Base-by-base conservation (phyloP, 2,113 vertebrate genomes). In the Todiramphus saurophagus region DNA sequence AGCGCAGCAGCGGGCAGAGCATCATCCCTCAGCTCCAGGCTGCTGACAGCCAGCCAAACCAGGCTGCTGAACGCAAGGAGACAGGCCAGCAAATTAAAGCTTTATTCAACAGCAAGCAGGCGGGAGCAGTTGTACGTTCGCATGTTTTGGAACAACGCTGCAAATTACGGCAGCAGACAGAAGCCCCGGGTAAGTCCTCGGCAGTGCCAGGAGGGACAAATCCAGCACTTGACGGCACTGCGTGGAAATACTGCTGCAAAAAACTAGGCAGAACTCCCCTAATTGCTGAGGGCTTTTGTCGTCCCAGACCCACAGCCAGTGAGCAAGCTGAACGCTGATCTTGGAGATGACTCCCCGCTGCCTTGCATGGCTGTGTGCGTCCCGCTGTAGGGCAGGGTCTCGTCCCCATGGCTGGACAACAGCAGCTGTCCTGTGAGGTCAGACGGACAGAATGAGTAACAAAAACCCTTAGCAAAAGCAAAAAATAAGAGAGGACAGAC, bases 331-430 rank as follows among this genome's bases (percentile, higher is more conserved):
- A 43, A 37, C 1, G 11, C 39, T n/a, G 33, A 43, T 5, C 51
- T 11, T 15, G 35, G 63, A 19, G 13, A 4, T 2, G 56, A 8
- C 35, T 21, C 14, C 43, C 16, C 20, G 31, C 83, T 14, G 41
- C 28, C 16, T 5, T 16, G 1, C 4, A 5, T 1, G 2, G 24
- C 78, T 6, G 23, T 2, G 13, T 8, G n/a, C n/a, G 33, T 13
- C 51, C 17, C 5, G 39, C 20, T 4, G 1, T 2, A 35, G 59
- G 20, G 28, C 8, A 9, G 18, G 16, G 24, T 23, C 69, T 41
- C 4, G 1, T 14, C 46, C 39, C n/a, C 7, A 2, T 1, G 2
- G 30, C 60, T 33, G 67, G 24, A 51, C 25, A 20, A n/a, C 37
- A 13, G 18, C 62, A 28, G 17, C 7, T 9, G 31, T 33, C 53